Evolutionary conservation across 2,113 vertebrate species (phyloP), one percentile per base, ranked within the genome.

Genomic region (Amphiprion percula): DNA sequence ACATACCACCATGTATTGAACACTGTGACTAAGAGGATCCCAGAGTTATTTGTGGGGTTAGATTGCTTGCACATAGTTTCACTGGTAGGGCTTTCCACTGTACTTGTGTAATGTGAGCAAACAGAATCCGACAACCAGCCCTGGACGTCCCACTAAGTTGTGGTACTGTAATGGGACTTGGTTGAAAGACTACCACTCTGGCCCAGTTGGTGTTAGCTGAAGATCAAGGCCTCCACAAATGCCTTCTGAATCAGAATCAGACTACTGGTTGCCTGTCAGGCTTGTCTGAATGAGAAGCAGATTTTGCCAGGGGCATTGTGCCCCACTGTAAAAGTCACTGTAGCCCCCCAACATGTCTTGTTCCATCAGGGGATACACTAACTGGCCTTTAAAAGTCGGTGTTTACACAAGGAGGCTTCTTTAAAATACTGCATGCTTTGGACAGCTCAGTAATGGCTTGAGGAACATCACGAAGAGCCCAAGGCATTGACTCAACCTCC

Each of bases 311-410:
- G 10, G 59, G 82, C 23, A 0, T 55, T 21, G 17, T 65, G 26
- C 47, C 46, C 10, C 37, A 64, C 72, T 61, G 58, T 84, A 71
- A 87, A 87, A 72, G 53, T 66, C 23, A 53, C 47, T 60, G 52
- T 56, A 56, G 23, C 26, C 55, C 54, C 55, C 23, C 4, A 8
- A 33, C 4, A 16, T 37, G 46, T 46, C 14, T 37, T 62, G 72
- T 39, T 73, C 44, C 73, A 74, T 79, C 39, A 54, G 19, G 49
- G n/a, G 21, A 65, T 73, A 44, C 58, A 83, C 52, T 75, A 77
- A 86, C 72, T 65, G 46, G 30, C 59, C 74, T 82, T 86, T 71
- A 89, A 83, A 89, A 71, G 70, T 49, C n/a, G 62, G 44, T 24
- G 41, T 82, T 82, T 75, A 68, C 67, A 69, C 68, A 68, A 59